phyloP scores from a whole-genome alignment of 2,888 invertebrate genomes.

The Drosophila diplacantha region DNA sequence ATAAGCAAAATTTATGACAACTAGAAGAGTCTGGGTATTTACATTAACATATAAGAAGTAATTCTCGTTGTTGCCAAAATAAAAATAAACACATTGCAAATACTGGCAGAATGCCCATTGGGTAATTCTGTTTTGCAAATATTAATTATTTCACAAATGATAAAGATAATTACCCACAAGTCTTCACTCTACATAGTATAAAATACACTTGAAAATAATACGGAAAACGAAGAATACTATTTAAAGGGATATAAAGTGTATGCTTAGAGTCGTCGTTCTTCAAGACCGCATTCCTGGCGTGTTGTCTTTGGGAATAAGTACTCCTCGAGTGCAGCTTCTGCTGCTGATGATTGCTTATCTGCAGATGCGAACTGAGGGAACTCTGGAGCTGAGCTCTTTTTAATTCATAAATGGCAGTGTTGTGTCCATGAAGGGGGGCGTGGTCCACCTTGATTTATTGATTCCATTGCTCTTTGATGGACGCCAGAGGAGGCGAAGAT shows the following conservation, averaged over 20 bases:
- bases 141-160: constrained; percentile 7
- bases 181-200: not conserved
- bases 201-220: constrained; percentile 1
- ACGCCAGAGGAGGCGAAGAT: not conserved
- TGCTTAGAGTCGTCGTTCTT: not conserved
- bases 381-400: constrained; percentile 37
- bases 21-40: constrained; percentile 1
- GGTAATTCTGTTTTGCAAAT: constrained; percentile 18
- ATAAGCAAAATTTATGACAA: not conserved
- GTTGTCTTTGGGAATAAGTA: constrained; percentile 15
- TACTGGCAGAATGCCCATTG: constrained; percentile 7
- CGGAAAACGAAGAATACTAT: too few species aligned
- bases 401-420: constrained; percentile 53
- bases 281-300: not conserved
- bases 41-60: constrained; percentile 1
- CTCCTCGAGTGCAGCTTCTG: constrained; percentile 22
- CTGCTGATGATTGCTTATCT: constrained; percentile 34
- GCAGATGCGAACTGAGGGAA: constrained; percentile 16
- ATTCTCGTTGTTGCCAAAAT: not conserved
- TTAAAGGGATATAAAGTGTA: not conserved
- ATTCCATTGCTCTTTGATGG: constrained; percentile 25
- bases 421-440: constrained; percentile 43
- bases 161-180: constrained; percentile 12
- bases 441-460: constrained; percentile 59
- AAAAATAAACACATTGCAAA: constrained; percentile 1